Evolutionary conservation across 2,797 vertebrate genomes (phyloP).

Genomic region (Oreortyx pictus): DNA sequence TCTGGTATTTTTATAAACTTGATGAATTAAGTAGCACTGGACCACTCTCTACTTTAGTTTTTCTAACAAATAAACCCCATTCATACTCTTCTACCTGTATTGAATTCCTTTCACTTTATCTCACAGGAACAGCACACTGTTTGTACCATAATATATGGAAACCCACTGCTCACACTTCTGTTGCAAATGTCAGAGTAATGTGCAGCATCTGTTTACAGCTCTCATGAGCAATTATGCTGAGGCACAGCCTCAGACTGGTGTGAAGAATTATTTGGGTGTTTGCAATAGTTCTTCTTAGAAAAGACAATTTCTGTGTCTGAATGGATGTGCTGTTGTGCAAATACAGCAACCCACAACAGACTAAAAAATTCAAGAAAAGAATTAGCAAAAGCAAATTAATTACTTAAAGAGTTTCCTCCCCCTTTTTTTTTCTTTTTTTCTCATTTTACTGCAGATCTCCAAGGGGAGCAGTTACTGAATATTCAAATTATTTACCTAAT

Average conservation of each 20-base stretch:
- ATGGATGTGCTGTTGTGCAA: not conserved
- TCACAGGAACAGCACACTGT: not conserved
- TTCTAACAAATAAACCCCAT: not conserved
- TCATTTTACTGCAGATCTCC: not conserved
- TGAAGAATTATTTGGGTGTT: not conserved
- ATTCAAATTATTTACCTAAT: slow-evolving; percentile 70
- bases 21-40: not conserved
- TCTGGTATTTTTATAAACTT: not conserved
- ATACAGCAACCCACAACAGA: not conserved
- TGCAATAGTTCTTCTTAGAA: not conserved
- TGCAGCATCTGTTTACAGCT: slow-evolving; percentile 28
- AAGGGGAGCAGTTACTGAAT: slow-evolving; percentile 27
- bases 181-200: slow-evolving; percentile 37
- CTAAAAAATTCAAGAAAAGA: slow-evolving; percentile 4
- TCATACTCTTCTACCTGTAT: not conserved
- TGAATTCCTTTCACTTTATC: not conserved
- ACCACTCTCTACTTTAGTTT: not conserved
- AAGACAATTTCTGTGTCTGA: slow-evolving; percentile 9
- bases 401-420: not conserved
- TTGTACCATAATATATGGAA: slow-evolving; percentile 9
- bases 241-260: not conserved
- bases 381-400: not conserved
- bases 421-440: not conserved
- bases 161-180: not conserved
- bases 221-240: not conserved